Evolutionary conservation across 2,797 vertebrate species (phyloP), one percentile per base, ranked within the genome.

Genomic region (Smutsia temminckii): DNA sequence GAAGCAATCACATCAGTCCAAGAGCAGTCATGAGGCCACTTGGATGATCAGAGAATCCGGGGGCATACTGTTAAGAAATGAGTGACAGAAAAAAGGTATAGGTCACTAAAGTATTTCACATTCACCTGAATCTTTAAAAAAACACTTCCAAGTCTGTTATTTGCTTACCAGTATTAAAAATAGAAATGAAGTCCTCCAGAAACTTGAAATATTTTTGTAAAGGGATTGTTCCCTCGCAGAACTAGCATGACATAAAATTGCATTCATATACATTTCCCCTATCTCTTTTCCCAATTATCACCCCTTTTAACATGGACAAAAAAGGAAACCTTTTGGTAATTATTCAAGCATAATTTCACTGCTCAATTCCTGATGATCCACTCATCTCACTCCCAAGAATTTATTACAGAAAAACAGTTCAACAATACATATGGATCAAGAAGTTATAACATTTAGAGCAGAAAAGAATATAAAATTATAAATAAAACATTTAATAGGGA

Each of bases 71-170:
- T 14, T 51, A 81, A 85, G 81, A 72, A 72, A 68, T 4, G 0
- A 37, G 29, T 16, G n/a, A 68, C 32, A 20, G n/a, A 42, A 71
- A 4, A 75, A 80, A 87, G 66, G 23, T 80, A 84, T 0, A 37
- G 18, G 4, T 87, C n/a, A 68, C 29, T 72, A 51, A 96, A 75
- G 42, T 87, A 79, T 63, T 95, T 74, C 46, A 20, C 23, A 29
- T 77, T 91, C 64, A 37, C 68, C 42, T 87, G 61, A 86, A 66
- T 71, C 88, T 93, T 91, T 72, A 17, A 89, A 96, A 96, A 68
- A 55, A 37, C 7, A 89, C 77, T 96, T 91, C 63, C 85, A 81
- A 74, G 68, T 20, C 77, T 94, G 49, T 80, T 84, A 75, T 42
- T 89, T 93, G 86, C 75, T 46, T 59, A 59, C 37, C 4, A 5